Percentiles rank a stretch among this genome's conserved stretches.
These are phyloP conservation scores for Hycleus phaleratus DNA, from an alignment of 1,140 invertebrate species.

Conservation along the genomic window DNA sequence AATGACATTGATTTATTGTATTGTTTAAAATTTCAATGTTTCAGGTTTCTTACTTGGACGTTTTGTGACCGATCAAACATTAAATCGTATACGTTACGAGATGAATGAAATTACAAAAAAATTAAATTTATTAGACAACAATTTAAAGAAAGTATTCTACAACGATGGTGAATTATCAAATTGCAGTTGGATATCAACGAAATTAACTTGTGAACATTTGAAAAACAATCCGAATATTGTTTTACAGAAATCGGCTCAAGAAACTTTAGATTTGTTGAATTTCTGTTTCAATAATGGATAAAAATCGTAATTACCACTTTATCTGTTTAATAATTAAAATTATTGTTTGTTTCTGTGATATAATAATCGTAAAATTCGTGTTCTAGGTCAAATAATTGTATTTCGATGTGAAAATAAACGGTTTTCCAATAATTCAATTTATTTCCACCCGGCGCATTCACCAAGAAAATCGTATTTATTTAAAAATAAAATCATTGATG, in stretches of 20 bases:
- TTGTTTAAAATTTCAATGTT: conserved; percentile 5
- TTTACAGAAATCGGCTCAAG: neutral
- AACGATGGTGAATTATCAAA: neutral
- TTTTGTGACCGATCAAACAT: conserved; percentile 40
- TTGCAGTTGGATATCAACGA: neutral
- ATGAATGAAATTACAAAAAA: conserved; percentile 11
- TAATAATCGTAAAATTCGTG: neutral
- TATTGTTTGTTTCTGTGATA: neutral
- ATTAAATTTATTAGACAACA: conserved; percentile 9
- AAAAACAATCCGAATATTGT: conserved; percentile 1
- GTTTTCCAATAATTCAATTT: too few species aligned
- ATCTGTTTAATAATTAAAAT: neutral
- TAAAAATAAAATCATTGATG: too few species aligned
- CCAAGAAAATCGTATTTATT: too few species aligned
- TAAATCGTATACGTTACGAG: conserved; percentile 14
- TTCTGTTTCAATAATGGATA: conserved; percentile 20
- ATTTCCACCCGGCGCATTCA: too few species aligned
- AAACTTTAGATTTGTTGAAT: conserved; percentile 12
- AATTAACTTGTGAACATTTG: conserved; percentile 11
- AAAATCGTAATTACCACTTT: too few species aligned
- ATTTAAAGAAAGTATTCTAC: conserved; percentile 13
- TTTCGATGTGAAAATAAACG: too few species aligned
- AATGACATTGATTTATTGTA: neutral
- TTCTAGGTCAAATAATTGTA: neutral
- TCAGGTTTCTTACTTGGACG: conserved; percentile 41